A percentile compares a stretch with the other conserved stretches of the same genome.
These are phyloP conservation scores for Apogon talboti DNA, from an alignment of 2,797 vertebrate genomes.

Conservation along the genomic window DNA sequence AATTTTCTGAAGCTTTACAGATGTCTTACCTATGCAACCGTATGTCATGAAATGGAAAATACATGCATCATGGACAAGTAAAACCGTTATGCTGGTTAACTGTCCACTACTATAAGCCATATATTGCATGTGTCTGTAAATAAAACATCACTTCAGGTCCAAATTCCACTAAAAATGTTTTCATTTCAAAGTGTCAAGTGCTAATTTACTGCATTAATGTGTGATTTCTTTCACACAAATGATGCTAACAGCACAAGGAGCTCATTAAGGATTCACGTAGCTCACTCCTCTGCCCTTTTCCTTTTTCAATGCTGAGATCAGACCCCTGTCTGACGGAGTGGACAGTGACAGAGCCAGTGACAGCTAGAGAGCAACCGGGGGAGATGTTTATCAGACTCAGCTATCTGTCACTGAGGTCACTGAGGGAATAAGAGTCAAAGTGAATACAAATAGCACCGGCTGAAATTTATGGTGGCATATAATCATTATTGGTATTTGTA, in stretches of 20 bases:
- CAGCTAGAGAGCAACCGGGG: constrained; percentile 33
- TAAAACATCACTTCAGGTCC: too few species aligned
- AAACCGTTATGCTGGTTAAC: too few species aligned
- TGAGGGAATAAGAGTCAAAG: constrained; percentile 24
- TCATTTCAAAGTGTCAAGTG: too few species aligned
- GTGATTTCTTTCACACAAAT: background rate
- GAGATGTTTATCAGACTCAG: constrained; percentile 61
- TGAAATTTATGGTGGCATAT: background rate
- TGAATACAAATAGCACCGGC: constrained; percentile 54
- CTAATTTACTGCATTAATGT: background rate
- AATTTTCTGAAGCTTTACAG: too few species aligned
- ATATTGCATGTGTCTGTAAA: too few species aligned
- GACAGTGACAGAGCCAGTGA: constrained; percentile 47
- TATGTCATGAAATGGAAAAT: too few species aligned
- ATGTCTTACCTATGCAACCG: too few species aligned
- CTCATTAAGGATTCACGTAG: constrained; percentile 53
- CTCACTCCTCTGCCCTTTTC: constrained; percentile 39
- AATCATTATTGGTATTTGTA: constrained; percentile 3
- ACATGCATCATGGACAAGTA: too few species aligned
- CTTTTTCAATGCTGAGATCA: constrained; percentile 30
- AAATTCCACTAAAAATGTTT: too few species aligned
- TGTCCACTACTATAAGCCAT: too few species aligned
- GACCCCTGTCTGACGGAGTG: constrained; percentile 18
- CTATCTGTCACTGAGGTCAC: constrained; percentile 66
- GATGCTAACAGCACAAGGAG: background rate